A percentile compares a stretch with the other conserved stretches of the same genome.
Evolutionary conservation across 2,113 vertebrate genomes (phyloP).

Genomic region (Rhineura floridana): DNA sequence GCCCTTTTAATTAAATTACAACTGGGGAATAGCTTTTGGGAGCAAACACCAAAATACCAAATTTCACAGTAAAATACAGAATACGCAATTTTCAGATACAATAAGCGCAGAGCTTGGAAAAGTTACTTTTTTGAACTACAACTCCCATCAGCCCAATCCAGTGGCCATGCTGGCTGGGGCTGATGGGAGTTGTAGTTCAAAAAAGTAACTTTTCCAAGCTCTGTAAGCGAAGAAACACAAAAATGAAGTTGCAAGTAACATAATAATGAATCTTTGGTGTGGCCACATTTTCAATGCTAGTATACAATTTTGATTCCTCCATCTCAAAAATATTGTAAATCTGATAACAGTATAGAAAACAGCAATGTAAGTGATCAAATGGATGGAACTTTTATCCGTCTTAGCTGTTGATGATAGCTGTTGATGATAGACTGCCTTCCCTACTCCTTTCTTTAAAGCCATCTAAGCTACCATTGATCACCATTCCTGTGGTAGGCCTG

Average conservation of each 20-base stretch:
- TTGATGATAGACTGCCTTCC: background rate
- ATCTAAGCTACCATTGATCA: background rate
- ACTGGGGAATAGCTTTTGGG: conserved; percentile 63
- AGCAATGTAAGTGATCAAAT: background rate
- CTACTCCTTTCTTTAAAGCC: background rate
- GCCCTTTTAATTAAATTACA: conserved; percentile 75
- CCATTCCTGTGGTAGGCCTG: background rate
- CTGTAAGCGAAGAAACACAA: background rate
- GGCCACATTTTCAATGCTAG: background rate
- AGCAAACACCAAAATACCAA: conserved; percentile 58
- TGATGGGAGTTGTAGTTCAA: no score
- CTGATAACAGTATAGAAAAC: background rate
- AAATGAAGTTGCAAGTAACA: background rate
- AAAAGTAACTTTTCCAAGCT: no score
- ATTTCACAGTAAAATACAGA: conserved; percentile 64
- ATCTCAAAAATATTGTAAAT: background rate
- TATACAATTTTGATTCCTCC: background rate
- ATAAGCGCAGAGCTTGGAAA: no score
- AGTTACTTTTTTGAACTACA: no score
- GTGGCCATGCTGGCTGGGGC: no score
- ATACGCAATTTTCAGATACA: conserved; percentile 31
- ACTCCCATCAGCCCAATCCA: no score
- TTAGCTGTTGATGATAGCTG: background rate
- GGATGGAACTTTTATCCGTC: background rate
- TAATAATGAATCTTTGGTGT: background rate